Evolutionary conservation across 2,888 invertebrate species (phyloP).

Genomic region (Unio delphinus): DNA sequence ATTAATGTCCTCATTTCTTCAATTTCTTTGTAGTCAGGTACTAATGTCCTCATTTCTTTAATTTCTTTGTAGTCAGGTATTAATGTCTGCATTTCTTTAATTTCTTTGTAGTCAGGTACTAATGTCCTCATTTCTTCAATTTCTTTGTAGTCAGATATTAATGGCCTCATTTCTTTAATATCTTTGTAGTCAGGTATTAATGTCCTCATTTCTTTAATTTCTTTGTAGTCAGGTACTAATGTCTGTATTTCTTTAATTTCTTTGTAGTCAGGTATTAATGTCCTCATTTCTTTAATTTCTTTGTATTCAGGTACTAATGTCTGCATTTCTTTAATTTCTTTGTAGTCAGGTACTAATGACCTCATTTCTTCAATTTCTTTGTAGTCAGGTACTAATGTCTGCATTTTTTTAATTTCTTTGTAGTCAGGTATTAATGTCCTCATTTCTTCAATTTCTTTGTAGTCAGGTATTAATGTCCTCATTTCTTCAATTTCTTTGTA

Average conservation of each 20-base stretch:
- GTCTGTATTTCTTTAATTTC: not conserved
- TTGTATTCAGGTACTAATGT: constrained; percentile 79
- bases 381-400: constrained; percentile 79
- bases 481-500: too few species aligned
- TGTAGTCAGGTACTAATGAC: constrained; percentile 79
- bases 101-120: too few species aligned
- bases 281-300: not conserved
- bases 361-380: not conserved
- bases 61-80: constrained; percentile 75
- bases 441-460: too few species aligned
- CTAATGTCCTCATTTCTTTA: too few species aligned
- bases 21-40: too few species aligned
- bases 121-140: not conserved
- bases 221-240: constrained; percentile 79
- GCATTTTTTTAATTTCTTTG: not conserved
- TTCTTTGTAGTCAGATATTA: constrained; percentile 76
- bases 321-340: not conserved
- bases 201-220: not conserved
- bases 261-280: constrained; percentile 79
- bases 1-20: too few species aligned
- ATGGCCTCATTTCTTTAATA: not conserved
- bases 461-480: too few species aligned
- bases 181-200: constrained; percentile 79
- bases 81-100: too few species aligned
- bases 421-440: constrained; percentile 76